These are phyloP conservation scores for Regulus satrapa DNA, from an alignment of 2,113 vertebrate species.

Conservation along the genomic window DNA sequence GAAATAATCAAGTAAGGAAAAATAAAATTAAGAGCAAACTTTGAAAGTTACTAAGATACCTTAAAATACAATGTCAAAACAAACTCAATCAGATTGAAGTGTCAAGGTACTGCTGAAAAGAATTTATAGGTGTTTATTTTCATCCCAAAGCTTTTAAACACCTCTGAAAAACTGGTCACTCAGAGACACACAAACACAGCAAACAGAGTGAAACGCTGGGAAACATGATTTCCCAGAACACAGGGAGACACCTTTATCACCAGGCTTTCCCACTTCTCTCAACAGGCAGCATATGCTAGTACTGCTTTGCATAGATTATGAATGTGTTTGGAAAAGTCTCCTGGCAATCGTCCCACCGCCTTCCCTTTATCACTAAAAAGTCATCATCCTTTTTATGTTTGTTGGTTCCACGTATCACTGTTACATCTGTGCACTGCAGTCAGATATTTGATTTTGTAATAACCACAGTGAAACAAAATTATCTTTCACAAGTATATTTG, in stretches of 20 bases:
- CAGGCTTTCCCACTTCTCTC: background rate
- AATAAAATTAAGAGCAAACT: background rate
- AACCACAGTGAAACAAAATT: background rate
- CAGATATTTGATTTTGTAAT: background rate
- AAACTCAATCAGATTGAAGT: background rate
- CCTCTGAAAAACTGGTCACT: background rate
- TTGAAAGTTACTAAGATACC: background rate
- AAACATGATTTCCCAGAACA: background rate
- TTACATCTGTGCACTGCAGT: background rate
- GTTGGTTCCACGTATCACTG: background rate
- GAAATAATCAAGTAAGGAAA: background rate
- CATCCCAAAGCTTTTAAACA: background rate
- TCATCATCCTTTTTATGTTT: background rate
- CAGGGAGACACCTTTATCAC: background rate
- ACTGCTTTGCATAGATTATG: background rate
- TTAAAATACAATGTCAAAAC: background rate
- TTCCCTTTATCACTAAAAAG: background rate
- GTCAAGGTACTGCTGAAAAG: background rate
- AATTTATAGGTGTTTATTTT: background rate
- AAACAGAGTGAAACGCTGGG: background rate
- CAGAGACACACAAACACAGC: background rate
- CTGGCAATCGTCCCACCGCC: background rate
- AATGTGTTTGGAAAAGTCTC: background rate
- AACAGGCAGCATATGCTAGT: background rate
- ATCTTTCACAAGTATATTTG: background rate